These are phyloP conservation scores for Chaetodon auriga DNA, from an alignment of 2,113 vertebrate species.

Conservation along the genomic window DNA sequence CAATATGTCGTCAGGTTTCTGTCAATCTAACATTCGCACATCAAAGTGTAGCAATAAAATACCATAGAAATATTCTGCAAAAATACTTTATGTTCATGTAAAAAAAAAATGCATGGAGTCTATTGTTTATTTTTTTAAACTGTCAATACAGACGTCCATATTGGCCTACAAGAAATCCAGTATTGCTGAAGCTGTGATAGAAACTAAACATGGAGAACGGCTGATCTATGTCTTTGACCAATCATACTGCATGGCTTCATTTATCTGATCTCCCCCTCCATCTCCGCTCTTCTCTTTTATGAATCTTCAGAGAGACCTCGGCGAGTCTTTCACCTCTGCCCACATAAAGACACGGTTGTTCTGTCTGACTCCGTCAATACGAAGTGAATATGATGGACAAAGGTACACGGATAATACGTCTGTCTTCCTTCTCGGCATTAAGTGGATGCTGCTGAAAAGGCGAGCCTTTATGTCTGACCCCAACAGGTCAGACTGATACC, in stretches of 20 bases:
- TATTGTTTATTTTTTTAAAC: not conserved
- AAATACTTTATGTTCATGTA: too few relatives aligned
- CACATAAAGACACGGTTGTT: conserved; percentile 75
- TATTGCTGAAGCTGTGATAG: not conserved
- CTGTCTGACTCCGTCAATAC: conserved; percentile 55
- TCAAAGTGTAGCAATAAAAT: too few relatives aligned
- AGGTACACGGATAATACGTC: conserved; percentile 61
- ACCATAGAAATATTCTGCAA: too few relatives aligned
- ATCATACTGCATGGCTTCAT: not conserved
- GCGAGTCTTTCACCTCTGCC: conserved; percentile 23
- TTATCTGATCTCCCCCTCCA: not conserved
- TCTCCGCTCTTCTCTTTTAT: conserved; percentile 30
- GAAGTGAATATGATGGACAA: conserved; percentile 66
- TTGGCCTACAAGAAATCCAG: not conserved
- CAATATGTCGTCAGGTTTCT: not conserved
- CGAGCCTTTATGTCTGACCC: conserved; percentile 76
- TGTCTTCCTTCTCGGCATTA: conserved; percentile 61
- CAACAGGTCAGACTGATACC: conserved; percentile 57
- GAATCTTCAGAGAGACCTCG: conserved; percentile 36
- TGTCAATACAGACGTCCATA: not conserved
- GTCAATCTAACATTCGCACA: too few relatives aligned
- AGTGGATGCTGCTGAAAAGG: conserved; percentile 80
- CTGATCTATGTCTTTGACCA: not conserved
- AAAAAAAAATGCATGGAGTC: too few relatives aligned
- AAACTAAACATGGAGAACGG: not conserved